phyloP scores from a whole-genome alignment of 2,113 vertebrate species.

The Crotophaga sulcirostris region DNA sequence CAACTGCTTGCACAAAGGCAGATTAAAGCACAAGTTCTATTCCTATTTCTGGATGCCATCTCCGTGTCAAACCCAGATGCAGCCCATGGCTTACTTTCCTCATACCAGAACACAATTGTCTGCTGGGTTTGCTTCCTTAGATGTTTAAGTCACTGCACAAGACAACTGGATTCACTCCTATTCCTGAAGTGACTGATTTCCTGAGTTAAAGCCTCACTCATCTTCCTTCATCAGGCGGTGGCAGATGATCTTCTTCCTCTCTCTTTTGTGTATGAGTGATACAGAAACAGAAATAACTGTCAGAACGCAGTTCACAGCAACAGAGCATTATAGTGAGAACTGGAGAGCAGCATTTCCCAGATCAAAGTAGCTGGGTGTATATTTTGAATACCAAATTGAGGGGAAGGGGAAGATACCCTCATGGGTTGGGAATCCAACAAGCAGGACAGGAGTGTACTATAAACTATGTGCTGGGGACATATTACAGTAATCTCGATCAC shows the following conservation, averaged over 20 bases:
- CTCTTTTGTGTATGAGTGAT: neutral
- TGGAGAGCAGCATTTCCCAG: neutral
- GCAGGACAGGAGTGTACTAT: neutral
- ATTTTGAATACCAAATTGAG: neutral
- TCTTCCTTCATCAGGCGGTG: neutral
- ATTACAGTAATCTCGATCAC: slow-evolving; percentile 2
- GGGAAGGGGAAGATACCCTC: neutral
- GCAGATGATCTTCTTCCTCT: neutral
- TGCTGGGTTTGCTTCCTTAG: neutral
- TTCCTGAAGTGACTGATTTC: neutral
- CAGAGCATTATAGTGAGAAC: neutral
- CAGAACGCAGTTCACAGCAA: neutral
- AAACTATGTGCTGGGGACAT: neutral
- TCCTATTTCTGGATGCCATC: neutral
- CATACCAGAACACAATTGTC: neutral
- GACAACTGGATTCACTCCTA: neutral
- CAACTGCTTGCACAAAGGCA: neutral
- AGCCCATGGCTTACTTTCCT: neutral
- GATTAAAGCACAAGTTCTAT: neutral
- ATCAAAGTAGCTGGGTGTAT: neutral
- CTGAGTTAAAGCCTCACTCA: neutral
- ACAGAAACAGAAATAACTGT: neutral
- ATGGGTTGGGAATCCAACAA: neutral
- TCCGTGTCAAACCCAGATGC: neutral
- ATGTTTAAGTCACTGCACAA: neutral